A percentile compares a stretch with the other conserved stretches of the same genome.
phyloP scores from a whole-genome alignment of 2,113 vertebrate genomes.

The Phylloscopus trochilus region DNA sequence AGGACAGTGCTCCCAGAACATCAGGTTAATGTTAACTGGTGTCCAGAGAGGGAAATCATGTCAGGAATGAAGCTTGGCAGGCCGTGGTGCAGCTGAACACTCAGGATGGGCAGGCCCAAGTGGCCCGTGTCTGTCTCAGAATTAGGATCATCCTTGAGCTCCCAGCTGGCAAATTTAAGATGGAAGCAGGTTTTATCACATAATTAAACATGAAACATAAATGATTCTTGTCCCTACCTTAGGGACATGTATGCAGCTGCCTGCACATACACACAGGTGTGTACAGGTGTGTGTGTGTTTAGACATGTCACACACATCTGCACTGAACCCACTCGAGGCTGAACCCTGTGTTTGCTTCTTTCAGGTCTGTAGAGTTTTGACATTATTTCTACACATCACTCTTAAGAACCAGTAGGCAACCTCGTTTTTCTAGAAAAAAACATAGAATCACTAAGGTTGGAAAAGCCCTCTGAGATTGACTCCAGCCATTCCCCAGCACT shows the following conservation, averaged over 20 bases:
- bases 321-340: background rate
- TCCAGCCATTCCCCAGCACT: background rate
- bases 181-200: background rate
- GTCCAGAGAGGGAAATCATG: background rate
- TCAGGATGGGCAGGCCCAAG: background rate
- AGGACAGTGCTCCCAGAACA: background rate
- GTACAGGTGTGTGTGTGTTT: fast-evolving
- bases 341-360: background rate
- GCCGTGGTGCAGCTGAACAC: background rate
- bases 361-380: background rate
- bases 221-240: background rate
- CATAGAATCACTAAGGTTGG: background rate
- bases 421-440: background rate
- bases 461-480: background rate
- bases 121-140: fast-evolving
- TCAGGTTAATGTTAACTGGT: background rate
- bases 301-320: background rate
- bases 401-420: background rate
- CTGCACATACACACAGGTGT: fast-evolving
- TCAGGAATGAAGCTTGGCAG: background rate
- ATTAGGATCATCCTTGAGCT: background rate
- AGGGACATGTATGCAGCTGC: background rate
- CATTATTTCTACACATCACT: background rate
- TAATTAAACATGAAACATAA: background rate
- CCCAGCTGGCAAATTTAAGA: background rate